Evolutionary conservation across 2,888 invertebrate species (phyloP), one percentile per base, ranked within the genome.

Genomic region (Ornithoptera priamus): DNA sequence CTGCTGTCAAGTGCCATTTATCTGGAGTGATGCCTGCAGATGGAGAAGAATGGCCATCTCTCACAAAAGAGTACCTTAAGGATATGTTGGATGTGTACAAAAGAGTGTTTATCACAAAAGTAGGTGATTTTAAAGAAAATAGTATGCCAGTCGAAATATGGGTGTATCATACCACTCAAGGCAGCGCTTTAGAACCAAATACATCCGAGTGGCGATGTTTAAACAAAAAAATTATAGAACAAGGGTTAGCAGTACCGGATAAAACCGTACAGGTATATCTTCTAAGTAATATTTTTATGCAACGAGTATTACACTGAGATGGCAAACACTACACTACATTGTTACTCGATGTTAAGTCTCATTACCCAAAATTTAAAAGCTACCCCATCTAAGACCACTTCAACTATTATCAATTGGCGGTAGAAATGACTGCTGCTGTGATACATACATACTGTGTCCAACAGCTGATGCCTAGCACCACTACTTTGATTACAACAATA

Each of bases 21-120:
- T 94, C 94, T 1, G 95, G 95, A 24, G 93, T 97, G 15, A 85
- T 89, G 36, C 95, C 97, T 0, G 95, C 96, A 0, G 95, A 95
- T 0, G 95, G 94, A 0, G 89, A 92, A 0, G 91, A 90, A 36
- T 96, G 96, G 96, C 93, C 94, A 0, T 88, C 89, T 0, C 78
- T 94, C 0, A 93, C 96, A 0, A 94, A 94, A 42, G 94, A 95
- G 73, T 94, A 89, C 73, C 89, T 96, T 1, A 87, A 89, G 61
- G 93, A 94, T 18, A 85, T 94, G 2, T 81, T 95, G 2, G 85
- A 87, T 1, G 87, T 85, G 0, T 94, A 94, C 78, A 86, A 89
- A 10, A 82, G 88, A 70, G 75, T 89, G 74, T 95, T 90, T 76
- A 93, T 95, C 2, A 93, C 94, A 0, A 94, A 94, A 84, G 76